A percentile compares a stretch with the other conserved stretches of the same genome.
Conservation (phyloP, 2,113 vertebrate species). For the Desmodus rotundus region DNA sequence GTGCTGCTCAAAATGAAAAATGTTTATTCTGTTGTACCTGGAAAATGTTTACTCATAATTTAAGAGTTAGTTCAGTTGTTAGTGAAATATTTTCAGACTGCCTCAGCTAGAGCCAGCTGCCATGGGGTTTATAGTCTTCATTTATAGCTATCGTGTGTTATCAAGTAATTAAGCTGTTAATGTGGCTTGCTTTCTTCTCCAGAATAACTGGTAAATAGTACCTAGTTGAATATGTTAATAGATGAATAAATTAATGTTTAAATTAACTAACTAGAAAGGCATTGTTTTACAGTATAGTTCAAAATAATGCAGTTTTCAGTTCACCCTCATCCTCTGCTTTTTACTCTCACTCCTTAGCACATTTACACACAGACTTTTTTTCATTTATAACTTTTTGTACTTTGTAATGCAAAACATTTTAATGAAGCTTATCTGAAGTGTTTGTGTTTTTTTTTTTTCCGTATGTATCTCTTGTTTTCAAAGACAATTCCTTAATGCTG, state of each 20-base stretch:
- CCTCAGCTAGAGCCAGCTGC: not conserved
- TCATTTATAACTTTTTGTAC: not conserved
- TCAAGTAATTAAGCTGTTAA: not conserved
- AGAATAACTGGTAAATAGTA: not conserved
- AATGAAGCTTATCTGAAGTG: not conserved
- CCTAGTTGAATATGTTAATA: not conserved
- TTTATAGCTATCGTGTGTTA: not conserved
- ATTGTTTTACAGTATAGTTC: not conserved
- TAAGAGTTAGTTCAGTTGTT: not conserved
- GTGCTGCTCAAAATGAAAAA: not conserved
- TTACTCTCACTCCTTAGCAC: not conserved
- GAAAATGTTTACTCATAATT: not conserved
- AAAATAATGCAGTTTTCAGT: not conserved
- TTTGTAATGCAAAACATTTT: not conserved
- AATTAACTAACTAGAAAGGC: not conserved
- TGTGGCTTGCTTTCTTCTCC: not conserved
- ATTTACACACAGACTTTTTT: not conserved
- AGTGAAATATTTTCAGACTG: not conserved
- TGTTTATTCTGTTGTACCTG: not conserved
- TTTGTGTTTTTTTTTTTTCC: not conserved
- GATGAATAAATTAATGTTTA: not conserved
- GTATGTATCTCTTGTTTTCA: constrained; percentile 12
- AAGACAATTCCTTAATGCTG: constrained; percentile 90
- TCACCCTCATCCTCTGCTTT: not conserved
- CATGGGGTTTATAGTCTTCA: not conserved